Evolutionary conservation across 2,888 invertebrate genomes (phyloP).

Genomic region (Agriopis aurantiaria): DNA sequence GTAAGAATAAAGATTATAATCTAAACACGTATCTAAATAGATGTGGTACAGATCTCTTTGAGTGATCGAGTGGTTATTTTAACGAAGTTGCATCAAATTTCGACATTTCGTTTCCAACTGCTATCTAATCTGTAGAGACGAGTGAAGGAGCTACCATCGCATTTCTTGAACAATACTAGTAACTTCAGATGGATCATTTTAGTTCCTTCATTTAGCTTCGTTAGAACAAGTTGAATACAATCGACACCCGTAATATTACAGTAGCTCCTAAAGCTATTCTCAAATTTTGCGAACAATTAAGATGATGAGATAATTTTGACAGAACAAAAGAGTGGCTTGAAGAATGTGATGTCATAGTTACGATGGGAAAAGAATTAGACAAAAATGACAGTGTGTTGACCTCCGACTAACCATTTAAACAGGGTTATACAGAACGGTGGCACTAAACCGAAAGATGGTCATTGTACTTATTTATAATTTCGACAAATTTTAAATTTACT

Average conservation of each 20-base stretch:
- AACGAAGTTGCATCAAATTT: constrained; percentile 40
- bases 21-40: constrained; percentile 40
- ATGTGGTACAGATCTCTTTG: constrained; percentile 42
- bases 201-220: neutral
- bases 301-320: constrained; percentile 42
- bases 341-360: constrained; percentile 46
- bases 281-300: constrained; percentile 31
- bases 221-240: constrained; percentile 21
- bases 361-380: constrained; percentile 45
- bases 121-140: neutral
- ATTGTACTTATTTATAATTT: no score
- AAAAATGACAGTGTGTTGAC: constrained; percentile 48
- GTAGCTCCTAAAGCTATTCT: constrained; percentile 18
- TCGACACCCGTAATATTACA: constrained; percentile 19
- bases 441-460: no score
- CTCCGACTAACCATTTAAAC: constrained; percentile 33
- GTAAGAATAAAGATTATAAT: constrained; percentile 42
- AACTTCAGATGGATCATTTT: neutral
- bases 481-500: no score
- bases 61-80: constrained; percentile 45
- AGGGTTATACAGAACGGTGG: no score
- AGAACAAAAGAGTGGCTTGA: constrained; percentile 42
- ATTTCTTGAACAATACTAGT: neutral
- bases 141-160: neutral
- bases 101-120: constrained; percentile 24